Evolutionary conservation across 2,113 vertebrate genomes (phyloP).

Genomic region (Columbina picui): DNA sequence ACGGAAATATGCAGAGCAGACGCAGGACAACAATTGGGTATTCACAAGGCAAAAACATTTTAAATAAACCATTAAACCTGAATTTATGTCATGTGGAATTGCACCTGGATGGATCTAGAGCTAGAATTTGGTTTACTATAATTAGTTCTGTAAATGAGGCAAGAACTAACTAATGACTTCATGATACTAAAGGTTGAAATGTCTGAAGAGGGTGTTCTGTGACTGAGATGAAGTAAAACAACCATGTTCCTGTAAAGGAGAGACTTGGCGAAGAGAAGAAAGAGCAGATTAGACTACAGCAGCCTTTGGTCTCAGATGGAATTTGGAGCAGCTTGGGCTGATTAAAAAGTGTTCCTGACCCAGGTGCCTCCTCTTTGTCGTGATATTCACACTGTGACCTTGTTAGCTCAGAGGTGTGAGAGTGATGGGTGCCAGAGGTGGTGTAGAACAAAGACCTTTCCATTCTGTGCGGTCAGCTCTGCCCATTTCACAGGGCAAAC

Average conservation of each 20-base stretch:
- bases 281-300: not conserved
- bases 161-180: not conserved
- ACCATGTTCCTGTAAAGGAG: not conserved
- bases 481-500: not conserved
- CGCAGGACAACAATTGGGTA: not conserved
- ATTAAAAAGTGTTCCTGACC: not conserved
- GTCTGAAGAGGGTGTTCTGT: not conserved
- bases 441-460: not conserved
- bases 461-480: not conserved
- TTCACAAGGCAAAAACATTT: not conserved
- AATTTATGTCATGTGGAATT: not conserved
- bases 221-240: not conserved
- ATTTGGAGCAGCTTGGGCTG: not conserved
- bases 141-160: not conserved
- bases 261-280: not conserved
- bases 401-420: not conserved
- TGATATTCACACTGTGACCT: not conserved
- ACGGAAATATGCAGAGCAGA: not conserved
- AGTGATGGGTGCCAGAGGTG: not conserved
- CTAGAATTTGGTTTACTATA: not conserved
- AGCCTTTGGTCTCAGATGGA: not conserved
- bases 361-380: not conserved
- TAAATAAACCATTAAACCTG: not conserved
- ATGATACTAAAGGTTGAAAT: not conserved
- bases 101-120: not conserved